Conservation (phyloP, 2,797 vertebrate species). For the Sebastes dallii region DNA sequence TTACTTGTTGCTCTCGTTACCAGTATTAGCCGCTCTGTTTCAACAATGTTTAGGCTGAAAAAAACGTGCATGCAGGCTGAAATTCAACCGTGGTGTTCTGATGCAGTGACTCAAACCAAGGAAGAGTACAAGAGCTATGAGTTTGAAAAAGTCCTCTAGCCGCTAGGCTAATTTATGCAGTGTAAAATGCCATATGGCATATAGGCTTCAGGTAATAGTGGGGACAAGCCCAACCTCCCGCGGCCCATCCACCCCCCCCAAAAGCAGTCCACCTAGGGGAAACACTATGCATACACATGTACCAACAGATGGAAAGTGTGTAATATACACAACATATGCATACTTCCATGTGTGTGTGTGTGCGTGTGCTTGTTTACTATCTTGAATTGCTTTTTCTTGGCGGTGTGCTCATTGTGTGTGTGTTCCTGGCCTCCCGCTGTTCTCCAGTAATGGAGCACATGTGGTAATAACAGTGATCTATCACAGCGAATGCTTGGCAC, state of each 20-base stretch:
- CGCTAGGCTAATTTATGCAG: neutral
- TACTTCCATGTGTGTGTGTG: neutral
- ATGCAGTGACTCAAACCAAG: neutral
- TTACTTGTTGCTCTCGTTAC: too few relatives aligned
- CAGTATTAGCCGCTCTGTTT: too few relatives aligned
- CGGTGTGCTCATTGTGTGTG: neutral
- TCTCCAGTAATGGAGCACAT: conserved; percentile 70
- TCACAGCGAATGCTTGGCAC: conserved; percentile 58
- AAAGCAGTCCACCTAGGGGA: neutral
- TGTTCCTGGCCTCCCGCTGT: conserved; percentile 44
- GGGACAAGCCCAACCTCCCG: neutral
- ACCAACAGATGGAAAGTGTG: neutral
- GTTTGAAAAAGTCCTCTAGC: rapidly evolving
- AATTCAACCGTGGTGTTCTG: neutral
- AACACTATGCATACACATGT: neutral
- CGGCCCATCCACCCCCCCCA: neutral
- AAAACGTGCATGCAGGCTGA: too few relatives aligned
- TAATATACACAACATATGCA: neutral
- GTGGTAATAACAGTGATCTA: conserved; percentile 76
- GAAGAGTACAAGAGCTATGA: neutral
- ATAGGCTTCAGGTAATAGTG: neutral
- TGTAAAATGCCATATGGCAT: neutral
- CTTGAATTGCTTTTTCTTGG: neutral
- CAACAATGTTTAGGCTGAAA: too few relatives aligned
- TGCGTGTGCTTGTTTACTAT: neutral